phyloP scores from a whole-genome alignment of 2,888 invertebrate genomes.

The Ochropleura plecta region DNA sequence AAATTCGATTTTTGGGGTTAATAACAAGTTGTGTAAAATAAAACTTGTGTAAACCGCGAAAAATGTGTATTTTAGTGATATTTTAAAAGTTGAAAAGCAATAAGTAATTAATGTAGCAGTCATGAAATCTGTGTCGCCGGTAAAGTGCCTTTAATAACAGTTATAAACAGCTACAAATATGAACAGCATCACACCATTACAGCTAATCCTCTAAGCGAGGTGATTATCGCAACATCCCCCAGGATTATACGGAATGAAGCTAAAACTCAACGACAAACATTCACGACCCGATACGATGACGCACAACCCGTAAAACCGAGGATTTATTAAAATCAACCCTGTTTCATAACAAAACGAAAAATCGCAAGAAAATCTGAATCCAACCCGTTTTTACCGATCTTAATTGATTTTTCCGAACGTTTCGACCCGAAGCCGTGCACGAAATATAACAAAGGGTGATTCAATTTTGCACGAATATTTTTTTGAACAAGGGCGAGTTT shows the following conservation, averaged over 20 bases:
- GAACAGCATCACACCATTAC: conserved; percentile 10
- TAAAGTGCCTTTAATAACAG: not conserved
- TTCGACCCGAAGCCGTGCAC: conserved; percentile 37
- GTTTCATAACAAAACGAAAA: conserved; percentile 29
- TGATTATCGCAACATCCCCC: conserved; percentile 39
- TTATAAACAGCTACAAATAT: conserved; percentile 38
- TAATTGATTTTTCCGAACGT: conserved; percentile 59
- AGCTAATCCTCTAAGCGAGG: conserved; percentile 47
- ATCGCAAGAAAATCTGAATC: conserved; percentile 44
- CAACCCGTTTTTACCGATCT: conserved; percentile 51
- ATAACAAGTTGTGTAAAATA: not conserved
- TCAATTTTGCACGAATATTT: conserved; percentile 64
- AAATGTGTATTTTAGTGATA: not conserved
- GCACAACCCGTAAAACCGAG: conserved; percentile 12
- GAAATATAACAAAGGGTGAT: conserved; percentile 65
- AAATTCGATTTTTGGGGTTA: not conserved
- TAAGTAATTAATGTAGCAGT: not conserved
- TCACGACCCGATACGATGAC: conserved; percentile 23
- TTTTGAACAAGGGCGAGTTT: conserved; percentile 66
- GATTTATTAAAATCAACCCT: conserved; percentile 41
- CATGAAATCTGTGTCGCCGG: not conserved
- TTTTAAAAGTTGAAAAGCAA: not conserved
- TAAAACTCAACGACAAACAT: conserved; percentile 33
- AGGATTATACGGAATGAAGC: conserved; percentile 45
- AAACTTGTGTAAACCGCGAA: not conserved